Evolutionary conservation across 1,140 invertebrate genomes (phyloP), one percentile per base, ranked within the genome.

Genomic region (Heliconius congener): DNA sequence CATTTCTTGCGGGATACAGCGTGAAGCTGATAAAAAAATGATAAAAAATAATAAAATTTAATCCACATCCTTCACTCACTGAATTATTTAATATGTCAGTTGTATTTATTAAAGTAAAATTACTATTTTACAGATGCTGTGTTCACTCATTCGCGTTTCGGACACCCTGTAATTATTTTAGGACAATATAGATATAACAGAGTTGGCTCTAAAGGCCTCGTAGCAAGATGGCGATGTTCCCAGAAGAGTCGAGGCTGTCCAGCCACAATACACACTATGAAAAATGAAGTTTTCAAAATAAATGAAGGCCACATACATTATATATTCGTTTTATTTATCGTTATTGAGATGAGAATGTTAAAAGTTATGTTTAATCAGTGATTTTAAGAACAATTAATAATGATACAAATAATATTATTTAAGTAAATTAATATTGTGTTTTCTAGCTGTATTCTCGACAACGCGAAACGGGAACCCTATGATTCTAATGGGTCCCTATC

Each of bases 141-240:
- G 34, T 84, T 85, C 30, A 73, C 80, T 19, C 78, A 70, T 37
- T 87, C 88, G 8, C 83, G 84, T 23, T 82, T 52, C 19, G 88
- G 89, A 19, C 81, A 83, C 13, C 86, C 85, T 1, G 86, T 86
- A 11, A 84, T 89, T 18, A 73, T 84, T 46, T 82, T 88, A 23
- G 87, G 85, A 8, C 13, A 4, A 4, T 83, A 87, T 52, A 82
- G 84, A 71, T 89, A 81, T 37, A 87, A 89, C 70, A 85, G 79
- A 72, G 78, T 78, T 55, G 76, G 79, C n/a, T 73, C 82, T 13
- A 83, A 57, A 66, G 85, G 83, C 0, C 72, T 73, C 1, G 77
- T 81, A 27, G 74, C 74, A 3, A 76, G 82, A 8, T 91, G 89
- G 86, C 77, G 83, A 8, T 91, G 89, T 57, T 82, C 78, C 8